Evolutionary conservation across 2,113 vertebrate species (phyloP), one percentile per base, ranked within the genome.

Genomic region (Dolichallabes microphthalmus): DNA sequence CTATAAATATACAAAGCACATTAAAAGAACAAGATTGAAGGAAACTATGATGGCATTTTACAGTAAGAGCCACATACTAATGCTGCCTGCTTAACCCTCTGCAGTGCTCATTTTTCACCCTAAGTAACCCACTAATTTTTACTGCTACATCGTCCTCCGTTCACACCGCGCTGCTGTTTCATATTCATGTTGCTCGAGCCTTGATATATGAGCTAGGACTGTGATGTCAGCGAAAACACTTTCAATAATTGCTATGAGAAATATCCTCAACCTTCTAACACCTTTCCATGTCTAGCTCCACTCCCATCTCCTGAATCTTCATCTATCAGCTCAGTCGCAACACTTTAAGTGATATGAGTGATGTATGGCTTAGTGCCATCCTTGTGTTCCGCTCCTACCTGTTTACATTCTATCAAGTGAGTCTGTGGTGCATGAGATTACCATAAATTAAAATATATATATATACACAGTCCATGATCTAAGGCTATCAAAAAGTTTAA

Each of bases 161-260:
- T 93, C 91, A 89, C 89, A 88, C 89, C 13, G 82, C 88, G 90
- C 93, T 92, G 88, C 94, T 95, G 92, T 95, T 94, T 96, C 95
- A 94, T 93, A 93, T 94, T 89, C 90, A 93, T 91, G 94, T 93
- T 94, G 92, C 93, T 94, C 89, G 80, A 75, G 89, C 91, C 90
- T 60, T 97, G 97, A 98, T 96, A 96, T 96, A 97, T 95, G 94
- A 95, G 91, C 93, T 92, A 90, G 94, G 92, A 95, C 90, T 95
- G 93, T 96, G 95, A 96, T 97, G 96, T 97, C 97, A 97, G 94
- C 90, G 93, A 95, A 96, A 96, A 95, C 94, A 96, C 95, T 96
- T 96, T 96, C 96, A 96, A 96, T 98, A 98, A 98, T 97, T 97
- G 96, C 96, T 95, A 95, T 97, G 97, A 98, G 97, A 95, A 96